These are phyloP conservation scores for Leptopterna dolabrata DNA, from an alignment of 2,888 invertebrate species.

Conservation along the genomic window DNA sequence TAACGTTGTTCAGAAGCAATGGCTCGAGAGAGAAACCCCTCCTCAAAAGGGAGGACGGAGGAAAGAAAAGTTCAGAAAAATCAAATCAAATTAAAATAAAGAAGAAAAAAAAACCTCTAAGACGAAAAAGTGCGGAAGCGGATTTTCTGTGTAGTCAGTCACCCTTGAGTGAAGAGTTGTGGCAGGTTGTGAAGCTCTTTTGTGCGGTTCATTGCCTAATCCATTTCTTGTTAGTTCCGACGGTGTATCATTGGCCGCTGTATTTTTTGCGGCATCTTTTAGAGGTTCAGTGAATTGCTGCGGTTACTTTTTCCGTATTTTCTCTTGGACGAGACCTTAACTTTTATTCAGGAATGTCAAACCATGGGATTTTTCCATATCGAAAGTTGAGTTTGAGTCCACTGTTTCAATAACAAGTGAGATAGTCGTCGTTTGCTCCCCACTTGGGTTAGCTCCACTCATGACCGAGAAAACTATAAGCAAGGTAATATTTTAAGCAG, in stretches of 20 bases:
- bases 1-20: conserved; percentile 10
- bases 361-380: neutral
- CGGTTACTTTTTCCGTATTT: neutral
- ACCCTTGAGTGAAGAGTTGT: neutral
- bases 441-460: too few species aligned
- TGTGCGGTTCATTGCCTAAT: conserved; percentile 3
- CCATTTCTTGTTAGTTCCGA: neutral
- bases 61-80: neutral
- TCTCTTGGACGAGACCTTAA: neutral
- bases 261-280: neutral
- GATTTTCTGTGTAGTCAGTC: neutral
- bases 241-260: neutral
- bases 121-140: neutral
- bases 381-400: neutral
- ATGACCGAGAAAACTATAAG: too few species aligned
- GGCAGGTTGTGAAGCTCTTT: neutral
- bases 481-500: too few species aligned
- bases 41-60: neutral
- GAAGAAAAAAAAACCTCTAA: neutral
- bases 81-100: neutral
- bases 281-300: neutral
- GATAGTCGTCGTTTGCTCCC: too few species aligned
- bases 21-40: neutral
- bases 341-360: neutral
- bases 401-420: too few species aligned